Base-by-base conservation (phyloP, 2,888 invertebrate species). In the Agrenia bidenticulata region DNA sequence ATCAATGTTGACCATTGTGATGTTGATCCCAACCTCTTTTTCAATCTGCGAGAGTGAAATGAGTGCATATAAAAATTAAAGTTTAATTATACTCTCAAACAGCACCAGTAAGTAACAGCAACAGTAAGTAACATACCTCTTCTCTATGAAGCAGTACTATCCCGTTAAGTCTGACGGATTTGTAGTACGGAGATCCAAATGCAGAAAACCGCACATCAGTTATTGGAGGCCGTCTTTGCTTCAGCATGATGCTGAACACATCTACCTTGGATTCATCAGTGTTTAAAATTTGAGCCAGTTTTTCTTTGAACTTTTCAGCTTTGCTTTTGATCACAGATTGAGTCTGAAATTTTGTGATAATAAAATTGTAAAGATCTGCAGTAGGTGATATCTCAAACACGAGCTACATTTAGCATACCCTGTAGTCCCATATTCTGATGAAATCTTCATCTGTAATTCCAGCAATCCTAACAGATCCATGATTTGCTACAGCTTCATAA, bases 361-460 rank as follows among this genome's bases (percentile, higher is more conserved):
- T 58, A 61, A 63, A 61, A n/a, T n/a, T n/a, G n/a, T n/a, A n/a
- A n/a, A n/a, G n/a, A n/a, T n/a, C n/a, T n/a, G n/a, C n/a, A n/a
- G n/a, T n/a, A n/a, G n/a, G n/a, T n/a, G n/a, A n/a, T n/a, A n/a
- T n/a, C n/a, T 55, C 7, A 27, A 11, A 4, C 55, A 55, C 11
- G 11, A 23, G 9, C 23, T 17, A 57, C 7, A 23, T 13, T 51
- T 23, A 2, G 5, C 19, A 24, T 51, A 51, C 51, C 51, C 51
- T 51, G 80, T 94, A 94, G 81, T 93, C 91, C 94, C 93, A 94
- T 11, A 94, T 91, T 70, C 94, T 84, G 72, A 98, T 92, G 78
- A 97, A 98, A 80, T 97, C 94, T 81, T 97, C 96, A 78, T 96
- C 96, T 0, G 94, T 91, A 78, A 95, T 91, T 42, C 95, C 96